Percentiles rank a stretch among this genome's conserved stretches.
Evolutionary conservation across 2,888 invertebrate genomes (phyloP).

Genomic region (Ophion slaviceki): DNA sequence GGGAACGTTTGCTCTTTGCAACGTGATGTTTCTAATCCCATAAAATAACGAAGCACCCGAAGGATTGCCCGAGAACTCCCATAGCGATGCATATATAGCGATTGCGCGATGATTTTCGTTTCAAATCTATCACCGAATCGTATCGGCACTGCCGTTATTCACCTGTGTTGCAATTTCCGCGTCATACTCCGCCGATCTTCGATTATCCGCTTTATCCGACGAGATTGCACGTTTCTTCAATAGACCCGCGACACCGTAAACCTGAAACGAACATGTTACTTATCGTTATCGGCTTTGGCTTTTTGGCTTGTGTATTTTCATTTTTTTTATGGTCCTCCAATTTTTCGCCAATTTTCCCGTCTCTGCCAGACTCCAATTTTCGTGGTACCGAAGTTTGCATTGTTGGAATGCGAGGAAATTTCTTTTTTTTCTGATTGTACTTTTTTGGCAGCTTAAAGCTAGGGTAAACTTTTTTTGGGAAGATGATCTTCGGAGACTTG

Average conservation of each 20-base stretch:
- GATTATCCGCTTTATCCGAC: conserved; percentile 70
- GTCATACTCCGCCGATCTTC: conserved; percentile 76
- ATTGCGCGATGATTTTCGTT: conserved; percentile 26
- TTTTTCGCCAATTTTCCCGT: no score
- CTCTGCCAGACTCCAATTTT: no score
- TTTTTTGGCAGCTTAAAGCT: no score
- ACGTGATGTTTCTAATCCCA: background rate
- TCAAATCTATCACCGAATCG: conserved; percentile 71
- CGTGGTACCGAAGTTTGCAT: no score
- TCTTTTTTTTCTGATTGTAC: no score
- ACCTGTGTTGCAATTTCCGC: conserved; percentile 80
- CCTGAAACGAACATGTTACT: conserved; percentile 69
- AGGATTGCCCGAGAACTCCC: conserved; percentile 13
- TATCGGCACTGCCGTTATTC: conserved; percentile 82
- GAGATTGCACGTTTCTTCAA: conserved; percentile 73
- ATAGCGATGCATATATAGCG: conserved; percentile 53
- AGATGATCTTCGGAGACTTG: no score
- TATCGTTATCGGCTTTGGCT: background rate
- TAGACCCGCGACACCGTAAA: conserved; percentile 76
- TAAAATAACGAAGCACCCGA: background rate
- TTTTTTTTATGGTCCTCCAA: background rate
- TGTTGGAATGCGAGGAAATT: no score
- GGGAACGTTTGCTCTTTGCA: conserved; percentile 14
- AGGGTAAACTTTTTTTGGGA: no score
- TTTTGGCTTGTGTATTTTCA: background rate